A percentile compares a stretch with the other conserved stretches of the same genome.
These are phyloP conservation scores for Coluber constrictor DNA, from an alignment of 2,797 vertebrate species.

Conservation along the genomic window DNA sequence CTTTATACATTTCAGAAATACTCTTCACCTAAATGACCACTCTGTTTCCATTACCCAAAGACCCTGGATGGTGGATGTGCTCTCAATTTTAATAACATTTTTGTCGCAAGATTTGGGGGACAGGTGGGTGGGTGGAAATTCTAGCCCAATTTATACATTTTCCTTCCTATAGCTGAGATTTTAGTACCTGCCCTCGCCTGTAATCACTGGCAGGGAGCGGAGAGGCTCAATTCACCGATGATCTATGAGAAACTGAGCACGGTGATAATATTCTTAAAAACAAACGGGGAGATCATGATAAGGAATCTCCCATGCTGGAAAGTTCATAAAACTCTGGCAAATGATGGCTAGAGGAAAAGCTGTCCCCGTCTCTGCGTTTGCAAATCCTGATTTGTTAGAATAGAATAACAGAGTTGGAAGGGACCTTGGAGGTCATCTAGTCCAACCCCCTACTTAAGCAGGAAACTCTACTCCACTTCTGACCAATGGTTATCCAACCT, in stretches of 20 bases:
- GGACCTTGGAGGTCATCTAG: no score
- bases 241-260: not conserved
- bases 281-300: conserved; percentile 22
- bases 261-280: not conserved
- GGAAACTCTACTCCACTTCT: no score
- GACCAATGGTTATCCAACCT: no score
- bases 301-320: conserved; percentile 3
- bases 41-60: not conserved
- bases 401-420: no score
- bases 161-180: not conserved
- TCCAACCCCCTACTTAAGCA: no score
- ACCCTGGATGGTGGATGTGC: no score
- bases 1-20: not conserved
- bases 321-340: not conserved
- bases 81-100: not conserved
- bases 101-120: not conserved
- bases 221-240: not conserved
- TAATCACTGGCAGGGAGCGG: not conserved
- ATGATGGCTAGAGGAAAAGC: not conserved
- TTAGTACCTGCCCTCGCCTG: not conserved
- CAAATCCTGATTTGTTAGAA: conserved; percentile 1
- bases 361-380: conserved; percentile 11
- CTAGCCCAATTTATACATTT: not conserved
- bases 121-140: not conserved
- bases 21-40: not conserved